Evolutionary conservation across 2,888 invertebrate species (phyloP), one percentile per base, ranked within the genome.

Genomic region (Congeria kusceri): DNA sequence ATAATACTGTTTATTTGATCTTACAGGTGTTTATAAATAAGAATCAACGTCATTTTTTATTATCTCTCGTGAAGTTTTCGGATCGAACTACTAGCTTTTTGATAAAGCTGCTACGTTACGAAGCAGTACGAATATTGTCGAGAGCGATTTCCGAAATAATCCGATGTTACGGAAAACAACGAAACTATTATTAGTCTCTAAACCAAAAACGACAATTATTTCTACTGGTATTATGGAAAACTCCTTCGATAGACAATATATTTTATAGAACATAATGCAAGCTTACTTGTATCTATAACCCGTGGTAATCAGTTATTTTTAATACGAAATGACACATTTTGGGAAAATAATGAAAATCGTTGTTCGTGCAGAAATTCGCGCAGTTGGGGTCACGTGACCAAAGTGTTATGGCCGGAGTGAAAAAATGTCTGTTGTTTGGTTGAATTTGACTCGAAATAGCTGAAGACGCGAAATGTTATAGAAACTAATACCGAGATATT

Each of bases 371-470:
- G n/a, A 65, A 63, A 64, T 73, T 58, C 69, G 69, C 80, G 80
- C 80, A 73, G 49, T 66, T 49, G 27, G n/a, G 1, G 68, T 81
- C 81, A 81, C 77, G 81, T 81, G 81, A 81, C 32, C 29, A 44
- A 25, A 65, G 20, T 32, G 63, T 64, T 58, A 72, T 65, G 64
- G 71, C 57, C 39, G 65, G 20, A 46, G 28, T n/a, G 62, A 29
- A 11, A 13, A 4, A 23, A 18, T 39, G 47, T 29, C 53, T 5
- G 27, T 18, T 29, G 57, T 66, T 44, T 47, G 66, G 44, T 28
- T 23, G 57, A 46, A 29, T 53, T 67, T 59, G 64, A 61, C 4
- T 57, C 29, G 7, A n/a, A 20, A 53, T 65, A 66, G 25, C 49
- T 70, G 46, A 63, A 63, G 29, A 78, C 70, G 62, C 70, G 70